phyloP scores from a whole-genome alignment of 1,140 invertebrate species.

The Drosophila nigrodunni region DNA sequence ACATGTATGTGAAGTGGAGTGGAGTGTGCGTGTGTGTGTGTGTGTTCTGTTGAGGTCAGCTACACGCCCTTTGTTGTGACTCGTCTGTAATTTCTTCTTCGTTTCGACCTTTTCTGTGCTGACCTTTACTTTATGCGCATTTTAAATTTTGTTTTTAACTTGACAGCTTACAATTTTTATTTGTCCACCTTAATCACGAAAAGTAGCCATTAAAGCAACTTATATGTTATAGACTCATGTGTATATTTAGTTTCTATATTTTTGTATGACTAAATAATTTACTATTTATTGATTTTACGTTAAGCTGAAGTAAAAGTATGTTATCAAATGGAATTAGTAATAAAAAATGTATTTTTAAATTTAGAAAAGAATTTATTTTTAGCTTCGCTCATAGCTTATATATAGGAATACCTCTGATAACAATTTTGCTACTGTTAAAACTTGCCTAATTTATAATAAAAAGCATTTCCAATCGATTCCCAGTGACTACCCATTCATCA shows the following conservation, averaged over 20 bases:
- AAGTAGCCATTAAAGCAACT: not conserved
- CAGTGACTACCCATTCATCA: not conserved
- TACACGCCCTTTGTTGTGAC: slow-evolving; percentile 8
- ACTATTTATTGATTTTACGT: not conserved
- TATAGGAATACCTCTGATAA: too few species aligned
- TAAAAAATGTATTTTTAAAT: too few species aligned
- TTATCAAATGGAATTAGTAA: too few species aligned
- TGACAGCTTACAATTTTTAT: slow-evolving; percentile 1
- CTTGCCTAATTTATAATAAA: too few species aligned
- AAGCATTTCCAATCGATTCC: too few species aligned
- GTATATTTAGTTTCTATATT: not conserved
- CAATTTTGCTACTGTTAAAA: too few species aligned
- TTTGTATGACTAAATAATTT: not conserved
- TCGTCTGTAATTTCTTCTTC: slow-evolving; percentile 34
- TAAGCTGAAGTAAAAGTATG: too few species aligned
- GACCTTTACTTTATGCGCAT: slow-evolving; percentile 1
- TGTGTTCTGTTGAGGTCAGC: slow-evolving; percentile 26
- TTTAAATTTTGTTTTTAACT: slow-evolving; percentile 16
- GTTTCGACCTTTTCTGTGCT: slow-evolving; percentile 24
- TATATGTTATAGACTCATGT: not conserved
- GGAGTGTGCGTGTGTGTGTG: not conserved
- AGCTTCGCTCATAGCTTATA: too few species aligned
- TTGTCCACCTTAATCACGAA: not conserved
- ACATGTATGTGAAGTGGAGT: not conserved
- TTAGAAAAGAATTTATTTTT: too few species aligned